Evolutionary conservation across 2,797 vertebrate species (phyloP), one percentile per base, ranked within the genome.

Genomic region (Anguilla marmorata): DNA sequence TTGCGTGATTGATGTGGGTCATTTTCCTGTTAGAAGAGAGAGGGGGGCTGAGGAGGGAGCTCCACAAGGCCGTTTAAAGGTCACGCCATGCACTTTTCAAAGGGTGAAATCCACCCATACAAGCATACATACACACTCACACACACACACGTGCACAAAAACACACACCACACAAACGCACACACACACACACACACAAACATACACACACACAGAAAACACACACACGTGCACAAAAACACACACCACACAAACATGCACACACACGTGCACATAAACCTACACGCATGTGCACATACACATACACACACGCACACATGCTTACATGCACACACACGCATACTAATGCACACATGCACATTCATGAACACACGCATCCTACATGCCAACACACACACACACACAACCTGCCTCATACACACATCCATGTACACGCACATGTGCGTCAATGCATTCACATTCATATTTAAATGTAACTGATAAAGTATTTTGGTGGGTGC

Each of bases 1-100:
- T 96, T 95, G 96, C 95, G 95, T 96, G 96, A 97, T 96, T 95
- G 96, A 96, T 97, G 96, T 92, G 95, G 95, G 96, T 96, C 96
- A 96, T 96, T 97, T 96, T 96, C 95, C 96, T 96, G 96, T 96
- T 96, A 96, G 37, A 95, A 58, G 5, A 41, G 41, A 45, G 27
- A 14, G 33, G 84, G 84, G 56, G 69, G 14, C 14, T 4, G n/a
- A 69, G 66, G 66, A n/a, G 24, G 66, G 66, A n/a, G 66, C 69
- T 74, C 11, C 69, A 21, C 69, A 80, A 37, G 74, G 76, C 14
- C 86, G n/a, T 80, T 80, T 48, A 48, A 80, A 80, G 76, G 33
- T 80, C 33, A 80, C 19, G 41, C 4, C 19, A 48, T n/a, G 33
- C 41, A 45, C 16, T 21, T 21, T 52, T 87, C n/a, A 60, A 69